phyloP scores from a whole-genome alignment of 2,888 invertebrate species.

The Acanthoscelides obtectus region DNA sequence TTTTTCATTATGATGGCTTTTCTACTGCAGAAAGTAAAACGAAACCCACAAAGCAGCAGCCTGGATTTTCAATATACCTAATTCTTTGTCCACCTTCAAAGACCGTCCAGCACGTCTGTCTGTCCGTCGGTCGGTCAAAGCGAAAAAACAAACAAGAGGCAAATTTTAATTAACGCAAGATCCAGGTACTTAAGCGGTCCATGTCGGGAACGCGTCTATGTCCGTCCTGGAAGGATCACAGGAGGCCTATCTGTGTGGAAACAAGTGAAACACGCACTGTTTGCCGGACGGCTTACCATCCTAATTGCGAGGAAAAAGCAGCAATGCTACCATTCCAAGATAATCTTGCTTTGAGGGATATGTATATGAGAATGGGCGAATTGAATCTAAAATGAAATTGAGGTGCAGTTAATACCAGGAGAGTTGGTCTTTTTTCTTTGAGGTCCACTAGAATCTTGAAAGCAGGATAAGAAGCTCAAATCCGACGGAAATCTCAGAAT shows the following conservation, averaged over 20 bases:
- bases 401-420: conserved; percentile 12
- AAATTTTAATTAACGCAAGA: conserved; percentile 45
- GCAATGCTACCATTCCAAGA: conserved; percentile 22
- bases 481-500: too few relatives aligned
- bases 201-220: conserved; percentile 32
- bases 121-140: conserved; percentile 16
- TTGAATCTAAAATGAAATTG: conserved; percentile 50
- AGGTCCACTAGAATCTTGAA: background rate
- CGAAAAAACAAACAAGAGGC: conserved; percentile 34
- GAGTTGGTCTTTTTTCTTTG: background rate
- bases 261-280: conserved; percentile 37
- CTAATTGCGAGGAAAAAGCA: conserved; percentile 40
- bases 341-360: conserved; percentile 41
- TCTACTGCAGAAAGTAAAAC: too few relatives aligned
- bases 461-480: too few relatives aligned
- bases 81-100: background rate
- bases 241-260: conserved; percentile 32
- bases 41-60: background rate
- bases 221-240: conserved; percentile 39
- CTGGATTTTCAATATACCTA: background rate
- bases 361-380: conserved; percentile 32
- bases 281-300: conserved; percentile 43
- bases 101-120: background rate
- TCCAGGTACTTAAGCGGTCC: conserved; percentile 39
- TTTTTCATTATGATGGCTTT: too few relatives aligned